Conservation (phyloP, 2,113 vertebrate species). For the Amazona vittata region DNA sequence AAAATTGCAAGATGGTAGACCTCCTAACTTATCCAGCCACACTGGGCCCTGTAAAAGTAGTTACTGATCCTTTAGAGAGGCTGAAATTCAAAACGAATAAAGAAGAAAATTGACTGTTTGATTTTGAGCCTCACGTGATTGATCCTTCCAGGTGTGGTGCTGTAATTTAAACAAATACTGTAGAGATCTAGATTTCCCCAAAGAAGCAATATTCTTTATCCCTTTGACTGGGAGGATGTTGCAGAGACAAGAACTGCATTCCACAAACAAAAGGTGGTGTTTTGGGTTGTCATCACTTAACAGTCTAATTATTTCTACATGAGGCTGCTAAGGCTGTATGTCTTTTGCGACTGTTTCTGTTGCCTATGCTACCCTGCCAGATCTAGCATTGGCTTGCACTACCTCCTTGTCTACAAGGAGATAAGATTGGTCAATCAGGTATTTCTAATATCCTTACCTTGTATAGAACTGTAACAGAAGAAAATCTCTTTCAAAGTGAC, state of each 20-base stretch:
- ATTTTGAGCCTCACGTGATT: background rate
- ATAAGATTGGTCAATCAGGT: background rate
- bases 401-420: background rate
- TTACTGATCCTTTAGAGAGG: background rate
- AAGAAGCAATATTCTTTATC: background rate
- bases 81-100: background rate
- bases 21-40: background rate
- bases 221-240: background rate
- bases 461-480: background rate
- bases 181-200: background rate
- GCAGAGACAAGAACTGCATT: background rate
- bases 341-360: background rate
- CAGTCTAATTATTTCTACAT: background rate
- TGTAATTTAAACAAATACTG: background rate
- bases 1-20: background rate
- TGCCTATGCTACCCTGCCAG: fast-evolving
- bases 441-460: background rate
- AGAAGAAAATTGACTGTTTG: background rate
- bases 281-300: background rate
- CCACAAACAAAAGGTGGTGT: background rate
- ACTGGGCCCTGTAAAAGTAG: background rate
- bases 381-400: background rate
- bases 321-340: background rate
- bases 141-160: background rate
- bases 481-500: background rate